These are phyloP conservation scores for Larimichthys polyactis DNA, from an alignment of 2,113 vertebrate genomes.

Conservation along the genomic window DNA sequence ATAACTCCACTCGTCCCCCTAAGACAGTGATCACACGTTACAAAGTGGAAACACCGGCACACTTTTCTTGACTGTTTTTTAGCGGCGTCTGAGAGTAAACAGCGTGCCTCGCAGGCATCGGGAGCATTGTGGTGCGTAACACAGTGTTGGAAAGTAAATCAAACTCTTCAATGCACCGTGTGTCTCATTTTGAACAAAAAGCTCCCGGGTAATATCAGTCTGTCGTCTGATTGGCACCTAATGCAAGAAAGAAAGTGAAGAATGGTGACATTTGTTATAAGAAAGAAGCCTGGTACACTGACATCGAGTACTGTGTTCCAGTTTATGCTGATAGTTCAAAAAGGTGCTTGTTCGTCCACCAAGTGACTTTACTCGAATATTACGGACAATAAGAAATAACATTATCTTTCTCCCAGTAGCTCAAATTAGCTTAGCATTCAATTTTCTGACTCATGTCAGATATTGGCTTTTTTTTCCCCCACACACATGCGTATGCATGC, in stretches of 20 bases:
- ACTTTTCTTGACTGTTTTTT: slow-evolving; percentile 46
- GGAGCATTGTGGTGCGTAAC: slow-evolving; percentile 56
- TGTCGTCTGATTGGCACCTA: slow-evolving; percentile 41
- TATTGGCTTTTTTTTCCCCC: slow-evolving; percentile 65
- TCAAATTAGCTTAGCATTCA: slow-evolving; percentile 68
- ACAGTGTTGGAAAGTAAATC: slow-evolving; percentile 64
- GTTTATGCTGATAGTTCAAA: slow-evolving; percentile 58
- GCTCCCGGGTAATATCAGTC: slow-evolving; percentile 41
- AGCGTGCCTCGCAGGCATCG: slow-evolving; percentile 48
- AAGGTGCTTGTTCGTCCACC: slow-evolving; percentile 63
- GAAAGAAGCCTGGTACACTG: slow-evolving; percentile 31
- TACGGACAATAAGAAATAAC: slow-evolving; percentile 56
- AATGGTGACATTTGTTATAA: slow-evolving; percentile 31
- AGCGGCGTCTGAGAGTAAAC: slow-evolving; percentile 58
- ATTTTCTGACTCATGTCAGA: slow-evolving; percentile 61
- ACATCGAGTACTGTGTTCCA: slow-evolving; percentile 55
- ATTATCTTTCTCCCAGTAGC: slow-evolving; percentile 61
- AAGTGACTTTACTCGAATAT: slow-evolving; percentile 49
- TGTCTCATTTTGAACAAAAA: slow-evolving; percentile 47
- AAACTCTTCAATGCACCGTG: slow-evolving; percentile 40
- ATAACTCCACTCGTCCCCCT: slow-evolving; percentile 50
- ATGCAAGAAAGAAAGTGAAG: slow-evolving; percentile 31
- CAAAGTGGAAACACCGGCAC: slow-evolving; percentile 50
- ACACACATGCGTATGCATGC: slow-evolving; percentile 78
- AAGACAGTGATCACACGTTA: slow-evolving; percentile 48